Evolutionary conservation across 2,888 invertebrate genomes (phyloP).

Genomic region (Hirtodrosophila alboralis): DNA sequence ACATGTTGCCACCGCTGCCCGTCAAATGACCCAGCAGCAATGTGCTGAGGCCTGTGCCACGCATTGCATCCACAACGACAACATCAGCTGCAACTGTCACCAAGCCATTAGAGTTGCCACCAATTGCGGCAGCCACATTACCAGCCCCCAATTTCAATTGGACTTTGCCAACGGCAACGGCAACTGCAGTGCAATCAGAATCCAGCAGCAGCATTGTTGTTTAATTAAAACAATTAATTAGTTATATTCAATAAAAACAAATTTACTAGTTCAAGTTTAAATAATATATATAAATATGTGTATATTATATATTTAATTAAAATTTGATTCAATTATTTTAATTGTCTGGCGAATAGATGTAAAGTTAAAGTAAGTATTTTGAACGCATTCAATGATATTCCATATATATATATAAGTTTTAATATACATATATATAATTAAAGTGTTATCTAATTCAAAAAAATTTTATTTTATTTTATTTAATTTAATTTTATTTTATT

Average conservation of each 20-base stretch:
- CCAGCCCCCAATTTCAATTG: slow-evolving; percentile 57
- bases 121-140: slow-evolving; percentile 12
- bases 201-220: slow-evolving; percentile 39
- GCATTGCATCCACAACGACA: slow-evolving; percentile 76
- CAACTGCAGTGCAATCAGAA: slow-evolving; percentile 6
- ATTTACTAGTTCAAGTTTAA: slow-evolving; percentile 60
- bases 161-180: too few relatives aligned
- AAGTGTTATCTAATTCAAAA: too few relatives aligned
- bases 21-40: slow-evolving; percentile 83
- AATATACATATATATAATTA: too few relatives aligned
- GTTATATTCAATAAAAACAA: slow-evolving; percentile 44
- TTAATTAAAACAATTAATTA: slow-evolving; percentile 43
- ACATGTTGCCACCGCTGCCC: slow-evolving; percentile 66
- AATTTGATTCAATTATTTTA: slow-evolving; percentile 2
- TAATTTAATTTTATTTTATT: too few relatives aligned
- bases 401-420: too few relatives aligned
- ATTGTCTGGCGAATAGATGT: too few relatives aligned
- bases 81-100: slow-evolving; percentile 20
- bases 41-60: slow-evolving; percentile 83
- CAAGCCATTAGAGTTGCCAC: slow-evolving; percentile 32
- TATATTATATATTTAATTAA: too few relatives aligned
- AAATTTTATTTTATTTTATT: too few relatives aligned
- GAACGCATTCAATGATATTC: too few relatives aligned
- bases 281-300: too few relatives aligned
- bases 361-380: too few relatives aligned